Base-by-base conservation (phyloP, 2,113 vertebrate genomes). In the human region DNA sequence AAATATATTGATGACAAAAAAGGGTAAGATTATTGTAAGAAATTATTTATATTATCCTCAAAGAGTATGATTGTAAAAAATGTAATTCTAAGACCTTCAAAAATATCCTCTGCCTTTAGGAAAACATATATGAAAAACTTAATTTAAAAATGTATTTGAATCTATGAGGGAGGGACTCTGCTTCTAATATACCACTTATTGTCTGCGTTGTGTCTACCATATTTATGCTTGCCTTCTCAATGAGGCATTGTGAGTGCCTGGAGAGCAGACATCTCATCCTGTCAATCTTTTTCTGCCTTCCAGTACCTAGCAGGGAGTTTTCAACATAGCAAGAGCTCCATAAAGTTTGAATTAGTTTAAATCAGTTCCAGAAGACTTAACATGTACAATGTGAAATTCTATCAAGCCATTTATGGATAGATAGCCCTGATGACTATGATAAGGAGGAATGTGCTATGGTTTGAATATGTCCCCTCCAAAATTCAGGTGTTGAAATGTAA, bases 61-160 rank as follows among this genome's bases (percentile, higher is more conserved):
- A 78, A 61, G 3, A 43, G 22, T 76, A 57, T 90, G 35, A 85
- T 84, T 81, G 2, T 89, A 75, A 92, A 85, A 66, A 23, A 43
- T 80, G 48, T 20, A 92, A 89, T 76, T 92, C 57, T 66, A 91
- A 95, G 55, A 89, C 3, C 68, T 52, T 82, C 83, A 18, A 90
- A 73, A 43, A 73, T 83, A 16, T 32, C 45, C 17, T 20, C n/a
- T 97, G 38, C 25, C 22, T 79, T 96, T 55, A 59, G 73, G 35
- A 79, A 94, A 95, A 89, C 18, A 89, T 57, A 90, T 73, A 22
- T 57, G 35, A 90, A 89, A 79, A 94, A 68, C 45, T 23, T 87
- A 66, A 78, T 48, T 81, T 13, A 93, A 92, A 79, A 43, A 83
- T 50, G 1, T 5, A 32, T 70, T 83, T 79, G 35, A 92, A 79